Base-by-base conservation (phyloP, 2,113 vertebrate genomes). In the Alligator sinensis region DNA sequence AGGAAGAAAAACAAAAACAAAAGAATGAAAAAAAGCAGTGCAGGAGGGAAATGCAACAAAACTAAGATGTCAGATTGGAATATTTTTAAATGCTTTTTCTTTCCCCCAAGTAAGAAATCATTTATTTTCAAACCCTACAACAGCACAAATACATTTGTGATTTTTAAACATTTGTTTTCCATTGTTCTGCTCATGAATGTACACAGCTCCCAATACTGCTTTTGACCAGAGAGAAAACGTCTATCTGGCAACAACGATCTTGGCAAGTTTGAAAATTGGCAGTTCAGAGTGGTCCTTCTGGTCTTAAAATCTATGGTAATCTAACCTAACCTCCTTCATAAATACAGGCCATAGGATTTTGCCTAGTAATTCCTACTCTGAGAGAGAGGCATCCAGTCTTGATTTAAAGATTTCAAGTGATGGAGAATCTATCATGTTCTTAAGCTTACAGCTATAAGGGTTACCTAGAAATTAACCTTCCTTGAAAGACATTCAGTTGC, bases 291-390 rank as follows among this genome's bases (percentile, higher is more conserved):
- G 47, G 47, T 47, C 47, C 47, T 47, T 96, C 82, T 89, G 80
- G 86, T 86, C n/a, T 1, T 0, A 24, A 89, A 70, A 93, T 86
- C 89, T 80, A 87, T 54, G 24, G 92, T 94, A 95, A 94, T 95
- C 92, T 92, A 89, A 90, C 87, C 82, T 95, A 90, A 91, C 87
- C 82, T 89, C 19, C 3, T 89, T 90, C 75, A 85, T 80, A 91
- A 47, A 76, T 90, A 87, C 89, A 94, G 86, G 90, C 88, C 92
- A 62, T 66, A 82, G 87, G 82, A 95, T 83, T 94, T 96, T 92
- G 90, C 91, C 82, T 91, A 22, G 0, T 91, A 88, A 95, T 89
- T 95, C 94, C 94, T 91, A 64, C 78, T 47, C 9, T 47, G 47
- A 47, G 47, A 89, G 90, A 87, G 68, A 82, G 77, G 17, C 30